phyloP scores from a whole-genome alignment of 2,888 invertebrate genomes.

The Rosalia funebris region DNA sequence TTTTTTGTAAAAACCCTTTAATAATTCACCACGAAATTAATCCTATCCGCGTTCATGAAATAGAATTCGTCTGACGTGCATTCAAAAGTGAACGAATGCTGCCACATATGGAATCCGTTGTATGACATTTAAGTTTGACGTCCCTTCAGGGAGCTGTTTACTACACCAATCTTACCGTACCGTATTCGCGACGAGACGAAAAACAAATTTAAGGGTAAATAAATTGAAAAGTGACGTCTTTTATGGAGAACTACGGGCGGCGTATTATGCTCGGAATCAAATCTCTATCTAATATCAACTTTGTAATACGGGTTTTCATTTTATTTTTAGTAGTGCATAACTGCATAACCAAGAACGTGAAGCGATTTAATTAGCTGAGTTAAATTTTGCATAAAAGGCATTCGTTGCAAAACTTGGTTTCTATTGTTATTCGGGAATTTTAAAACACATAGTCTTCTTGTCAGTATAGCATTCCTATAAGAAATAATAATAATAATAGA shows the following conservation, averaged over 20 bases:
- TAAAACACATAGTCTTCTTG: no score
- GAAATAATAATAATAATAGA: no score
- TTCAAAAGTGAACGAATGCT: constrained; percentile 31
- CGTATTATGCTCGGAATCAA: constrained; percentile 42
- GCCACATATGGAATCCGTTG: constrained; percentile 55
- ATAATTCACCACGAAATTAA: no score
- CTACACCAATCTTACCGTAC: constrained; percentile 60
- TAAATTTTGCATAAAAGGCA: no score
- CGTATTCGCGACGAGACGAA: constrained; percentile 49
- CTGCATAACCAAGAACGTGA: no score
- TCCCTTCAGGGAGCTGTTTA: constrained; percentile 61
- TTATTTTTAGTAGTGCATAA: constrained; percentile 8
- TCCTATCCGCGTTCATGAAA: no score
- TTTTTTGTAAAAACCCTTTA: no score
- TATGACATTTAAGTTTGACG: constrained; percentile 63
- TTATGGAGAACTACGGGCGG: constrained; percentile 48
- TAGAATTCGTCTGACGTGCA: constrained; percentile 30
- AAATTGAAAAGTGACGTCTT: constrained; percentile 59
- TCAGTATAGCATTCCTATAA: no score
- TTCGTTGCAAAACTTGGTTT: no score
- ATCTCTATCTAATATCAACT: constrained; percentile 28
- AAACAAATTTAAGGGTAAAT: constrained; percentile 60
- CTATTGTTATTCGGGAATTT: no score
- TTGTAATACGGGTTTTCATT: constrained; percentile 23
- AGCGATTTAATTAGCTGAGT: background rate